These are phyloP conservation scores for Heliconius hortense DNA, from an alignment of 2,888 invertebrate genomes.

Conservation along the genomic window DNA sequence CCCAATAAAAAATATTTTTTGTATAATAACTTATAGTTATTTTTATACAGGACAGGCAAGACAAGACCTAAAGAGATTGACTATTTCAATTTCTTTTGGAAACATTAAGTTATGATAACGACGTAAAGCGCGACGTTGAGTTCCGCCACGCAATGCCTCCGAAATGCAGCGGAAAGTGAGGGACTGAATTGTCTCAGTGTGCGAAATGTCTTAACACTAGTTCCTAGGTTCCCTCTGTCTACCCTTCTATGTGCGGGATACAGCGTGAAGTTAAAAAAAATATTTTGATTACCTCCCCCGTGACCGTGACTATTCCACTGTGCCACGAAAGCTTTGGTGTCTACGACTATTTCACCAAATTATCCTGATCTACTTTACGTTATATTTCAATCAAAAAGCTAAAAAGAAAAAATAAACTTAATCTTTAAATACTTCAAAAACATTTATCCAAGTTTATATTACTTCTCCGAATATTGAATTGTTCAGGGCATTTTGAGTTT, in stretches of 20 bases:
- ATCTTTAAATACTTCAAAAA: constrained; percentile 1
- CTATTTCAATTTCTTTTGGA: too few relatives aligned
- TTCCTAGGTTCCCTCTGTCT: neutral
- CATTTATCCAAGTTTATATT: constrained; percentile 5
- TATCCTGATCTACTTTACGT: neutral
- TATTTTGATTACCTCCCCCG: neutral
- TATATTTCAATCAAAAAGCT: neutral
- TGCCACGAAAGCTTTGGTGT: too few relatives aligned
- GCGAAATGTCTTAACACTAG: neutral
- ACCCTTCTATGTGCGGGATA: neutral
- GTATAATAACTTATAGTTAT: too few relatives aligned
- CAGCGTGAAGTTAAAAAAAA: neutral
- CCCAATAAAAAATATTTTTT: too few relatives aligned
- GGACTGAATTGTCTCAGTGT: neutral
- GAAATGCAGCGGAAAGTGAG: neutral
- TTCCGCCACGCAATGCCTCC: neutral
- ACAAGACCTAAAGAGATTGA: too few relatives aligned
- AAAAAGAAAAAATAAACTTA: neutral
- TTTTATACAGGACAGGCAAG: too few relatives aligned
- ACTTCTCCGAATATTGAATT: constrained; percentile 25
- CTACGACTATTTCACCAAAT: neutral
- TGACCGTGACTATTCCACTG: too few relatives aligned
- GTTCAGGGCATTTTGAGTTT: constrained; percentile 1
- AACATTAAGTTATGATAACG: too few relatives aligned
- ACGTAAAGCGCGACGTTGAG: too few relatives aligned